Conservation (phyloP, 1,140 invertebrate genomes). For the Drosophila mayri region DNA sequence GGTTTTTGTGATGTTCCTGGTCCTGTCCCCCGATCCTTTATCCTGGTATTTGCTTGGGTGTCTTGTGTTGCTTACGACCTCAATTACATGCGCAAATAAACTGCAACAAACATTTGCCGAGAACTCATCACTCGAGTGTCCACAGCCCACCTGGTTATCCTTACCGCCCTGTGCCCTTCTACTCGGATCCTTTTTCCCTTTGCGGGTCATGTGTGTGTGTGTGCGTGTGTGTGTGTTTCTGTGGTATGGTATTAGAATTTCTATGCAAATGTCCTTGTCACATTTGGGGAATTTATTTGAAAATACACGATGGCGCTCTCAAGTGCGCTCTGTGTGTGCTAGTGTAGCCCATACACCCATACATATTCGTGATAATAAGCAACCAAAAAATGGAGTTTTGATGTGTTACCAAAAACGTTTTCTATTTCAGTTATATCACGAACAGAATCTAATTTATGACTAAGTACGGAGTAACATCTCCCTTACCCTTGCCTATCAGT, state of each 20-base stretch:
- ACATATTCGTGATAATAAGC: conserved; percentile 56
- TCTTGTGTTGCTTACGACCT: conserved; percentile 72
- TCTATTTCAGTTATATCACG: conserved; percentile 28
- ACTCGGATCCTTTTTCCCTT: conserved; percentile 12
- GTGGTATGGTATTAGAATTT: conserved; percentile 67
- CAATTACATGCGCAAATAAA: conserved; percentile 81
- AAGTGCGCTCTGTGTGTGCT: conserved; percentile 24
- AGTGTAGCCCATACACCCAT: conserved; percentile 4
- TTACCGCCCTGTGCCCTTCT: not conserved
- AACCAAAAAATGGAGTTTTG: conserved; percentile 58
- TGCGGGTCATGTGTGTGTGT: not conserved
- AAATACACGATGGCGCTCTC: conserved; percentile 51
- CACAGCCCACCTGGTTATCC: conserved; percentile 37
- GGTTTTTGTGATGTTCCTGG: not conserved
- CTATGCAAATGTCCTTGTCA: conserved; percentile 80
- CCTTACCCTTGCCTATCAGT: conserved; percentile 7
- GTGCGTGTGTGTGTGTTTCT: conserved; percentile 12
- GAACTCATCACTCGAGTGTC: conserved; percentile 57
- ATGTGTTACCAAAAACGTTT: conserved; percentile 26
- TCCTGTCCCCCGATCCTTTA: conserved; percentile 14
- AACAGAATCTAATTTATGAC: conserved; percentile 13
- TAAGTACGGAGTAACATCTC: not conserved
- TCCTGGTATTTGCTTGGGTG: conserved; percentile 10
- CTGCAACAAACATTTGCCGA: conserved; percentile 78
- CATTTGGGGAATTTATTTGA: conserved; percentile 79